phyloP scores from a whole-genome alignment of 2,888 invertebrate species.

The Ochlodes sylvanus region DNA sequence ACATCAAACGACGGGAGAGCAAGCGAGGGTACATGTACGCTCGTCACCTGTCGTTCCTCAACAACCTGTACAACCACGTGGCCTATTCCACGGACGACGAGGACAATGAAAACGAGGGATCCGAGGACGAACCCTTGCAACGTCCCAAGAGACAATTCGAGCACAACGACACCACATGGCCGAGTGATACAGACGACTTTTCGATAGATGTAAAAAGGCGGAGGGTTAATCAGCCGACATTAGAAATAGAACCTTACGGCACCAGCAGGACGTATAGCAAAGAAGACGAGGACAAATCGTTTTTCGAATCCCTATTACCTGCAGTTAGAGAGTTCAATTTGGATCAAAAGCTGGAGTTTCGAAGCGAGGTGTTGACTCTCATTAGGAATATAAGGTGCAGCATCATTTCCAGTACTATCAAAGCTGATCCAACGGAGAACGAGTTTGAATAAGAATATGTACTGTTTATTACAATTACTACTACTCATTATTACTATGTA shows the following conservation, averaged over 20 bases:
- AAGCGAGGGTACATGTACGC: constrained; percentile 65
- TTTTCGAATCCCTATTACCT: constrained; percentile 71
- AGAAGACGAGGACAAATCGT: constrained; percentile 70
- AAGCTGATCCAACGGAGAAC: constrained; percentile 48
- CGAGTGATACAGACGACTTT: constrained; percentile 52
- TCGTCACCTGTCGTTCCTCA: constrained; percentile 65
- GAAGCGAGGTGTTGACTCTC: constrained; percentile 62
- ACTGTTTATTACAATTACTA: too few species aligned
- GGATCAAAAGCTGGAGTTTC: constrained; percentile 71
- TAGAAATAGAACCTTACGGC: constrained; percentile 64
- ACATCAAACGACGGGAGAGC: constrained; percentile 53
- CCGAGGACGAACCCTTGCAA: constrained; percentile 49
- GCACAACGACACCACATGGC: constrained; percentile 46
- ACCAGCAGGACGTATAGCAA: constrained; percentile 48
- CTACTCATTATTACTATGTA: too few species aligned
- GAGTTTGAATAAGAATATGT: constrained; percentile 35
- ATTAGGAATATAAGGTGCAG: constrained; percentile 62
- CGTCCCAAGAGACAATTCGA: constrained; percentile 40
- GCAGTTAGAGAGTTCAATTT: constrained; percentile 67
- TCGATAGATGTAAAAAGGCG: constrained; percentile 58
- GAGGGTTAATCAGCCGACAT: constrained; percentile 45
- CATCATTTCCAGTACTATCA: constrained; percentile 44
- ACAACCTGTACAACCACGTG: constrained; percentile 55
- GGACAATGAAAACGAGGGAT: constrained; percentile 50
- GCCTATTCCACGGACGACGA: constrained; percentile 45